Conservation (phyloP, 2,888 invertebrate genomes). For the Eurytoma adleriae region DNA sequence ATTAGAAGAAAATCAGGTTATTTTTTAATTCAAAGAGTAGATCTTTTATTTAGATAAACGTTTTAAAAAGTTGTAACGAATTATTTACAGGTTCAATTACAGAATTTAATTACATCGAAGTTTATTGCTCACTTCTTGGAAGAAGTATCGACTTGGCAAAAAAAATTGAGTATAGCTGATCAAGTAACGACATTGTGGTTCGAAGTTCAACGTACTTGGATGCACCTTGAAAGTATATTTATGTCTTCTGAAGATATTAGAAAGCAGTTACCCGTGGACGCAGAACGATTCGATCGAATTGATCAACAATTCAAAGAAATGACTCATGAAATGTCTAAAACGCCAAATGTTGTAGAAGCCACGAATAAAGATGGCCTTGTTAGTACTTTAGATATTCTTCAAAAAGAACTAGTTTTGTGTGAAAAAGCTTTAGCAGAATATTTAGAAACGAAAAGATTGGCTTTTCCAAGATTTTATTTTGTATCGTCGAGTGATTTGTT, state of each 20-base stretch:
- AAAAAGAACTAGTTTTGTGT: constrained; percentile 91
- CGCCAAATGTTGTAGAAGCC: constrained; percentile 92
- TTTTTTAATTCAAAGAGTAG: constrained; percentile 20
- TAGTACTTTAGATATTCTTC: constrained; percentile 87
- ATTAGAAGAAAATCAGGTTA: constrained; percentile 96
- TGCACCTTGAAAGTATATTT: constrained; percentile 97
- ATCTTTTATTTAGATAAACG: not conserved
- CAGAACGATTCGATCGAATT: constrained; percentile 92
- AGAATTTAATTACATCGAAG: constrained; percentile 97
- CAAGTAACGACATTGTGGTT: constrained; percentile 95
- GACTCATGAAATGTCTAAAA: constrained; percentile 86
- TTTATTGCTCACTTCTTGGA: constrained; percentile 96
- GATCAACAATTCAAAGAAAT: constrained; percentile 92
- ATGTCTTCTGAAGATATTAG: constrained; percentile 98
- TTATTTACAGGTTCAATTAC: constrained; percentile 86
- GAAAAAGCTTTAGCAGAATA: constrained; percentile 98
- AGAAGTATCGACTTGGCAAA: constrained; percentile 97
- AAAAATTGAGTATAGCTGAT: constrained; percentile 93
- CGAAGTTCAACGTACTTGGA: constrained; percentile 98
- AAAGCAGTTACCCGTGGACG: constrained; percentile 95
- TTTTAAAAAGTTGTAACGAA: not conserved
- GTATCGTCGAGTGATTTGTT: constrained; percentile 96
- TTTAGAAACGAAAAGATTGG: constrained; percentile 95
- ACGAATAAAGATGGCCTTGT: constrained; percentile 92
- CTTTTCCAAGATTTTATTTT: constrained; percentile 97